A percentile compares a stretch with the other conserved stretches of the same genome.
phyloP scores from a whole-genome alignment of 2,888 invertebrate genomes.

The Oeneis ivallda region DNA sequence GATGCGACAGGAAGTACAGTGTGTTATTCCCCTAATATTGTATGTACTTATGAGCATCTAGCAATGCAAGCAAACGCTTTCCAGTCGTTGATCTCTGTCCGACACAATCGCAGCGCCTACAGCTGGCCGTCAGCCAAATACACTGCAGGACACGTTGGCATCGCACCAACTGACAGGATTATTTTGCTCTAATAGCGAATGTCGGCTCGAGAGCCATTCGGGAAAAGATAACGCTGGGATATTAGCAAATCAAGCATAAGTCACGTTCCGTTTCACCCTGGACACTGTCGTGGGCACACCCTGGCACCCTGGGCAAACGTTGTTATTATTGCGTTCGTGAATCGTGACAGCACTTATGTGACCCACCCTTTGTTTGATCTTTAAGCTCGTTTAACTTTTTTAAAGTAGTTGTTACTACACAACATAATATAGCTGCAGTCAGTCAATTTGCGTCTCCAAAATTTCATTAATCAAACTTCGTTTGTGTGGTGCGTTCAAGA shows the following conservation, averaged over 20 bases:
- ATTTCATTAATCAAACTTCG: too few relatives aligned
- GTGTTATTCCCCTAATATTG: too few relatives aligned
- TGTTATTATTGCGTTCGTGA: background rate
- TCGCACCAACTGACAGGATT: slow-evolving; percentile 47
- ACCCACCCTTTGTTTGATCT: too few relatives aligned
- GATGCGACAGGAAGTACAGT: too few relatives aligned
- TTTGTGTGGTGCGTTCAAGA: too few relatives aligned
- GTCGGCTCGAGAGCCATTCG: slow-evolving; percentile 27
- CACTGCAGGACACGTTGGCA: slow-evolving; percentile 63
- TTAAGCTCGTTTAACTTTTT: too few relatives aligned
- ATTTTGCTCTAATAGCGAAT: slow-evolving; percentile 42
- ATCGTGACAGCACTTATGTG: too few relatives aligned
- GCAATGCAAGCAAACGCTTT: slow-evolving; percentile 27
- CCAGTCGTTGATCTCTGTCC: slow-evolving; percentile 37
- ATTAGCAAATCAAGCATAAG: slow-evolving; percentile 21
- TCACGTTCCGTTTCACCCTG: slow-evolving; percentile 14
- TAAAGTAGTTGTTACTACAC: too few relatives aligned
- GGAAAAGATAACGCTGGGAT: slow-evolving; percentile 23
- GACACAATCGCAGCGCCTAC: slow-evolving; percentile 47
- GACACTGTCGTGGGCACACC: too few relatives aligned
- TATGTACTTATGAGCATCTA: slow-evolving; percentile 28
- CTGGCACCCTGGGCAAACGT: slow-evolving; percentile 15
- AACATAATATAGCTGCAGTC: too few relatives aligned
- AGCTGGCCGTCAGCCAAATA: slow-evolving; percentile 65
- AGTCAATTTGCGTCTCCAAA: too few relatives aligned